These are phyloP conservation scores for Halichoeres trimaculatus DNA, from an alignment of 2,113 vertebrate genomes.

Conservation along the genomic window DNA sequence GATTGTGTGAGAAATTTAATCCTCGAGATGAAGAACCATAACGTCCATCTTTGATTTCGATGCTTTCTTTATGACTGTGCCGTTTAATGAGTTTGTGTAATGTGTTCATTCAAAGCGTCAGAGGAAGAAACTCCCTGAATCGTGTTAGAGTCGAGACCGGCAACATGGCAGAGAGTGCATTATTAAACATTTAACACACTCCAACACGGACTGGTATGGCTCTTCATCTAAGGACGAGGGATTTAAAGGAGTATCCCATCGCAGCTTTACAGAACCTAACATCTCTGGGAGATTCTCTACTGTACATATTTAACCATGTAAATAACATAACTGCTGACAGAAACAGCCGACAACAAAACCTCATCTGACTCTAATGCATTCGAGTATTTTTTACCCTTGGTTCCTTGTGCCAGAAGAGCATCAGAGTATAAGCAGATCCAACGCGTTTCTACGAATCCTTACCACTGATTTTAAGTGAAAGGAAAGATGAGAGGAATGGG, in stretches of 20 bases:
- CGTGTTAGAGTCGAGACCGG: constrained; percentile 11
- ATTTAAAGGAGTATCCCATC: constrained; percentile 68
- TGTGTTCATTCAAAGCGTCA: constrained; percentile 49
- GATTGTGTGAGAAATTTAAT: constrained; percentile 62
- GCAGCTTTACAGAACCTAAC: constrained; percentile 79
- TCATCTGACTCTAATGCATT: constrained; percentile 73
- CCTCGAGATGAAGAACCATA: constrained; percentile 73
- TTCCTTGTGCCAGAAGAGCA: constrained; percentile 54
- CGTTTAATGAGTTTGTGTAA: constrained; percentile 47
- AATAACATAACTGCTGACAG: constrained; percentile 69
- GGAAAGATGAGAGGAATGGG: constrained; percentile 7
- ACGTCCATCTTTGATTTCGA: constrained; percentile 53
- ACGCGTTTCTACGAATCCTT: constrained; percentile 48
- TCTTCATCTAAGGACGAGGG: constrained; percentile 71
- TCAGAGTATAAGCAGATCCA: constrained; percentile 37
- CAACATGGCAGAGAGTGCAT: constrained; percentile 50
- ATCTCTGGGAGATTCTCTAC: constrained; percentile 80
- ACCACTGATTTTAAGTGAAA: constrained; percentile 25
- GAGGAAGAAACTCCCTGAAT: constrained; percentile 15
- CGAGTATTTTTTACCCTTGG: constrained; percentile 61
- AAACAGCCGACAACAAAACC: constrained; percentile 73
- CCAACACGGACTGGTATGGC: constrained; percentile 65
- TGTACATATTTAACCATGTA: constrained; percentile 76
- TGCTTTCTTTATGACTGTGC: constrained; percentile 44
- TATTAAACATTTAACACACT: constrained; percentile 26